A percentile compares a stretch with the other conserved stretches of the same genome.
Evolutionary conservation across 2,888 invertebrate genomes (phyloP).

Genomic region (Parelbella ahira): DNA sequence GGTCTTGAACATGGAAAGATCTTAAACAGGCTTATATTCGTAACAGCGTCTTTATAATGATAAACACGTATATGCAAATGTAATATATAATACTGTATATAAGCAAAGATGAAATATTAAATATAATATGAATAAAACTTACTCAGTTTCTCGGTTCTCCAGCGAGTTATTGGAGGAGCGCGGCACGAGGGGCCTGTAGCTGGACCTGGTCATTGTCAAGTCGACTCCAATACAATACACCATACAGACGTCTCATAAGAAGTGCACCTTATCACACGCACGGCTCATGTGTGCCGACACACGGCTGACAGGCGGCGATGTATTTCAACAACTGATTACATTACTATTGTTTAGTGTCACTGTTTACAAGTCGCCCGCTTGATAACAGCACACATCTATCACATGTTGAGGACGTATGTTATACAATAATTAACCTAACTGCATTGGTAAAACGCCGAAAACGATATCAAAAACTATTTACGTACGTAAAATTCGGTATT

Average conservation of each 20-base stretch:
- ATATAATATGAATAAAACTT: slow-evolving; percentile 44
- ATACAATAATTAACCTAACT: slow-evolving; percentile 40
- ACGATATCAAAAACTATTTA: slow-evolving; percentile 50
- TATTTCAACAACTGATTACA: slow-evolving; percentile 50
- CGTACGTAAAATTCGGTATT: slow-evolving; percentile 33
- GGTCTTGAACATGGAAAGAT: too few species aligned
- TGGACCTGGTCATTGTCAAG: slow-evolving; percentile 64
- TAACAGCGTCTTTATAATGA: too few species aligned
- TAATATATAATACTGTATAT: too few species aligned
- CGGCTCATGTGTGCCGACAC: slow-evolving; percentile 38
- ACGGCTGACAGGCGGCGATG: slow-evolving; percentile 47
- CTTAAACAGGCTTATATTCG: too few species aligned
- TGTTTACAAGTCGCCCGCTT: slow-evolving; percentile 40
- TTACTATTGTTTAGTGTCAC: slow-evolving; percentile 30
- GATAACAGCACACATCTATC: slow-evolving; percentile 42
- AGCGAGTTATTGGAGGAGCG: slow-evolving; percentile 64
- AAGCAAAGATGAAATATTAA: too few species aligned
- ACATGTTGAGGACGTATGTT: slow-evolving; percentile 41
- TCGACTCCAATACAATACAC: slow-evolving; percentile 33
- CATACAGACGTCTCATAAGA: slow-evolving; percentile 29
- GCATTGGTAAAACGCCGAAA: slow-evolving; percentile 46
- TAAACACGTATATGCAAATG: too few species aligned
- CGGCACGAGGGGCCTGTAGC: slow-evolving; percentile 68
- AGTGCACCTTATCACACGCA: slow-evolving; percentile 27
- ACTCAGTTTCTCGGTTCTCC: slow-evolving; percentile 64